phyloP scores from a whole-genome alignment of 2,888 invertebrate genomes.

The Lochmaea crataegi region DNA sequence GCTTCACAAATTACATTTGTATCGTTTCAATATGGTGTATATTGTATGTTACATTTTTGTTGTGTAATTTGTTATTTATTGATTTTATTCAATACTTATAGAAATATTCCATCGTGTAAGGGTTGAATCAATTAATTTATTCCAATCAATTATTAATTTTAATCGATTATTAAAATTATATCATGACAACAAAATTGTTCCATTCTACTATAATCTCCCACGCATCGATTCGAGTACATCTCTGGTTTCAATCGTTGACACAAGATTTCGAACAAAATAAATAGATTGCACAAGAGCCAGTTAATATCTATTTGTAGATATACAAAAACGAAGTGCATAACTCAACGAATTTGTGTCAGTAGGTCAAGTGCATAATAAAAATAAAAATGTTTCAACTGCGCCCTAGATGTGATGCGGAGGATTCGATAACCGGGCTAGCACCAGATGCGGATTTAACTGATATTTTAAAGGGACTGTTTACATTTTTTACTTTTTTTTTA shows the following conservation, averaged over 20 bases:
- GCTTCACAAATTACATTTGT: no score
- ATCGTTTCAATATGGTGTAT: no score
- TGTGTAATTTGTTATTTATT: no score
- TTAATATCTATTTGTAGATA: conserved; percentile 42
- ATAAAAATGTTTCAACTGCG: conserved; percentile 29
- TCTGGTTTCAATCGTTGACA: conserved; percentile 18
- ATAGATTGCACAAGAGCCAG: conserved; percentile 41
- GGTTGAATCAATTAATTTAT: no score
- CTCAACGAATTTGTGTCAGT: conserved; percentile 41
- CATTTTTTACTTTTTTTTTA: not conserved
- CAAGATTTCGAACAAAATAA: conserved; percentile 33
- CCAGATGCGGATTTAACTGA: not conserved
- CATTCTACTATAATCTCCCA: not conserved
- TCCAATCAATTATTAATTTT: no score
- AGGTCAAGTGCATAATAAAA: conserved; percentile 47
- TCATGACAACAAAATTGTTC: not conserved
- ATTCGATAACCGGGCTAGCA: not conserved
- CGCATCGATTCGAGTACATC: conserved; percentile 3
- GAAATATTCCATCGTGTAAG: no score
- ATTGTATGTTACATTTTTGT: no score
- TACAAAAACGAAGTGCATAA: conserved; percentile 43
- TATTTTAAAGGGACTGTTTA: not conserved
- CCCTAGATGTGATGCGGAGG: not conserved
- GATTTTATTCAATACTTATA: no score
- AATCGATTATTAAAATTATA: not conserved